Conservation (phyloP, 2,113 vertebrate genomes). For the Elaphurus davidianus region DNA sequence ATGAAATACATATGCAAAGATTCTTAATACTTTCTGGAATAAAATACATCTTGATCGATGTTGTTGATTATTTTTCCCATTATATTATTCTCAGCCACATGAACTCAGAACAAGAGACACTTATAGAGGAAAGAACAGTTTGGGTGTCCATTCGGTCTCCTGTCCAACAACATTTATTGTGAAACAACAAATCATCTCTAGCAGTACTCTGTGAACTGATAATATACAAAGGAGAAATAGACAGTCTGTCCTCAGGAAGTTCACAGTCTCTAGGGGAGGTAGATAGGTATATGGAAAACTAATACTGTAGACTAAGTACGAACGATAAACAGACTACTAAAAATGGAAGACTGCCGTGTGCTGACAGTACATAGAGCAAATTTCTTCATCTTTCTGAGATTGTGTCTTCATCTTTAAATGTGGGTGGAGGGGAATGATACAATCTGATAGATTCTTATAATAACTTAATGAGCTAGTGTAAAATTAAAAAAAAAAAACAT, state of each 20-base stretch:
- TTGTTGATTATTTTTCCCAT: background rate
- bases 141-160: background rate
- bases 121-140: background rate
- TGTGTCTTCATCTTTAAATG: slow-evolving; percentile 25
- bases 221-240: background rate
- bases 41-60: background rate
- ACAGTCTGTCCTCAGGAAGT: background rate
- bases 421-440: background rate
- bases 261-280: background rate
- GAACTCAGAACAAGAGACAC: background rate
- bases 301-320: background rate
- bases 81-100: background rate
- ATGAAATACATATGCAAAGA: background rate
- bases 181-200: background rate
- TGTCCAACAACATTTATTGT: background rate
- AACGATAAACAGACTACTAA: background rate
- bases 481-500: background rate
- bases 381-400: background rate
- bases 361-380: background rate
- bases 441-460: slow-evolving; percentile 33
- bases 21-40: background rate
- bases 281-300: background rate
- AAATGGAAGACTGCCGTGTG: background rate
- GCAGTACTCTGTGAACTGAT: background rate
- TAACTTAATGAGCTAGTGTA: slow-evolving; percentile 43